A percentile compares a stretch with the other conserved stretches of the same genome.
phyloP scores from a whole-genome alignment of 2,113 vertebrate species.

The Rhynchomys soricoides region DNA sequence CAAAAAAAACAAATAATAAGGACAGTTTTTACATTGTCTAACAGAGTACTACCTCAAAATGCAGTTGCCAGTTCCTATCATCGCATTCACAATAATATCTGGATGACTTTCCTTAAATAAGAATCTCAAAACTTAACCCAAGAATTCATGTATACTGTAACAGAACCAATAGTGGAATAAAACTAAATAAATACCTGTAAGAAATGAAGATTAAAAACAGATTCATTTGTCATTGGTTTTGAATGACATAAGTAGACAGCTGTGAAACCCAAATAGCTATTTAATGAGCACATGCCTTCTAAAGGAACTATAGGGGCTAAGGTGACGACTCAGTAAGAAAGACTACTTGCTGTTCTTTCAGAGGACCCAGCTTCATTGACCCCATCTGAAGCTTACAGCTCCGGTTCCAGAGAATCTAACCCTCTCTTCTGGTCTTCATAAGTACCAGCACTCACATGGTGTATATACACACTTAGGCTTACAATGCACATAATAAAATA shows the following conservation, averaged over 20 bases:
- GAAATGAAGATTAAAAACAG: background rate
- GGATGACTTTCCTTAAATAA: background rate
- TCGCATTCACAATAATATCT: background rate
- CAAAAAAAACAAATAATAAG: background rate
- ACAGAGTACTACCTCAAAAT: background rate
- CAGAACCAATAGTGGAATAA: background rate
- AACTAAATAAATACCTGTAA: background rate
- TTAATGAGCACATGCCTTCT: background rate
- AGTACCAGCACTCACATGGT: too few species aligned
- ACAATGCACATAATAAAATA: background rate
- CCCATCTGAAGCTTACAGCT: background rate
- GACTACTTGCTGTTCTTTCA: background rate
- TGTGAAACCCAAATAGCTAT: background rate
- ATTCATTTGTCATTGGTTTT: slow-evolving; percentile 11
- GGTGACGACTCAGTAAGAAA: background rate
- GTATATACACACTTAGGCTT: background rate
- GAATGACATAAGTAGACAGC: background rate
- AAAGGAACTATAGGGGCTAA: background rate
- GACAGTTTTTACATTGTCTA: background rate
- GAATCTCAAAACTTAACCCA: background rate
- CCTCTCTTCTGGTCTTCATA: background rate
- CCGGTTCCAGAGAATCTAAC: background rate
- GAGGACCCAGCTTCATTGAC: background rate
- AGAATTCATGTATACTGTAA: background rate
- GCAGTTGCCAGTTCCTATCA: background rate